Base-by-base conservation (phyloP, 2,888 invertebrate genomes). In the Protonemura montana region DNA sequence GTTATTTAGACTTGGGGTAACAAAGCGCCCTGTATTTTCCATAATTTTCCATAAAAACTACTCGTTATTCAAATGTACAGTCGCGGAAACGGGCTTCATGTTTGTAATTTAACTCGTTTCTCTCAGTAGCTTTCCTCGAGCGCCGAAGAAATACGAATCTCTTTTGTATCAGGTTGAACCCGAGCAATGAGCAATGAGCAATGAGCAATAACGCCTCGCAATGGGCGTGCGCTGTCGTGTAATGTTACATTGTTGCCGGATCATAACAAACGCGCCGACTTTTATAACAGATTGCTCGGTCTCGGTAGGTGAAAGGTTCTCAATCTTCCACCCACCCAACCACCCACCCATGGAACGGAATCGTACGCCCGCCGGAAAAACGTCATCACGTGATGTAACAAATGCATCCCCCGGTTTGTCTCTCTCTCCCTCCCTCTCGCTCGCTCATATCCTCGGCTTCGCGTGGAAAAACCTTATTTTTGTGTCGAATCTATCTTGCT, bases 371-470 rank as follows among this genome's bases (percentile, higher is more conserved):
- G 35, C 42, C 41, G 82, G 82, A 83, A 28, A 78, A 28, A 78
- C 78, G 78, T 78, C 78, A 86, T 41, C 78, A 59, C 29, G 82
- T 85, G 87, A 87, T 82, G 85, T 87, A 87, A 87, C 87, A 87
- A 87, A 87, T 87, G 86, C 81, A 30, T 86, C 86, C 41, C 84
- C 76, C 84, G 76, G 42, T 28, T 84, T 76, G 3, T 76, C 28
- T 28, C 84, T 84, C 82, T 42, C 82, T 1, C 29, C 21, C 82
- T 82, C 82, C 21, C 35, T 6, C 7, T 41, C 41, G 7, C 82
- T 83, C 35, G 21, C 42, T 83, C 25, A 76, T 76, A 7, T 30
- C 2, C 76, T 59, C 76, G 3, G 59, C 28, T 27, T 13, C 30
- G 81, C 10, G n/a, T 27, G 30, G 30, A 30, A 81, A 81, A 28